Base-by-base conservation (phyloP, 2,797 vertebrate genomes). In the Myripristis murdjan region DNA sequence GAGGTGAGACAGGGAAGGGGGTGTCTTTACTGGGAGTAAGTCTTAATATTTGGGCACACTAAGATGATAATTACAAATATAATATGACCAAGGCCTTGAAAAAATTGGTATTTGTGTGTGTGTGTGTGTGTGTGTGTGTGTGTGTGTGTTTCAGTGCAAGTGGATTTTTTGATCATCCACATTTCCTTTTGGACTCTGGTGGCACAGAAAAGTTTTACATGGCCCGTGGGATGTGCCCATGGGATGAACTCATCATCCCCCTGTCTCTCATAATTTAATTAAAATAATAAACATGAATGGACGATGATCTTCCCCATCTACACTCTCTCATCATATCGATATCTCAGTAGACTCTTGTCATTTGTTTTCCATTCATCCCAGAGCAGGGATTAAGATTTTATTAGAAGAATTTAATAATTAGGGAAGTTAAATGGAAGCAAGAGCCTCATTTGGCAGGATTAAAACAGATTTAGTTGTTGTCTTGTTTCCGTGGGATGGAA, bases 381-480 rank as follows among this genome's bases (percentile, higher is more conserved):
- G 56, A 79, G 57, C 81, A 56, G 33, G 80, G 82, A 90, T 89
- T 91, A 85, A 43, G 79, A 58, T 70, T 81, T 81, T 57, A 81
- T 86, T 74, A 65, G 71, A 79, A 63, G 53, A 80, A 77, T 91
- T 87, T 87, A 82, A 78, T 81, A 86, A 89, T 89, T 84, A 75
- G 70, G n/a, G 60, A 71, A 73, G 67, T 76, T 72, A 77, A 84
- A 85, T 74, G 47, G 65, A 80, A 75, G 64, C 55, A 61, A 55
- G 53, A 70, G 59, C 47, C 49, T 85, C 15, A 31, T 86, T 86
- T 87, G 64, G 48, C 51, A 69, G 73, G 72, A 90, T 92, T 89
- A 91, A 84, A 82, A 72, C 73, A n/a, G 62, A 84, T 92, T 86
- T 73, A 82, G 66, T 70, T 24, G 16, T 23, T 33, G 46, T 41